Conservation (phyloP, 1,140 invertebrate species). For the Platyscapa corneri region DNA sequence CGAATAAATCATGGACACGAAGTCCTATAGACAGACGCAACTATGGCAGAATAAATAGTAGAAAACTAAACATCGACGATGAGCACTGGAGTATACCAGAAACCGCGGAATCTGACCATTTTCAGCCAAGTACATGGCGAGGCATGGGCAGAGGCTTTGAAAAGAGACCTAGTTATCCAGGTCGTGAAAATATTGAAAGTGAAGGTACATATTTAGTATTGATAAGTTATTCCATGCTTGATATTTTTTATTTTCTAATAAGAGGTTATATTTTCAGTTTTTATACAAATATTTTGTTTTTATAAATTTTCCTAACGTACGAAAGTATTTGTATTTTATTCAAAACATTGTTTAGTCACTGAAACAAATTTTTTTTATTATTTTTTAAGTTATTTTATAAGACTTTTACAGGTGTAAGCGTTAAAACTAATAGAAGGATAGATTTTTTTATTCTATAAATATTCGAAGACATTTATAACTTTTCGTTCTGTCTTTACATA, state of each 20-base stretch:
- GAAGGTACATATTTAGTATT: background rate
- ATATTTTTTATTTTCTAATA: background rate
- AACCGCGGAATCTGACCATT: background rate
- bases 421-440: background rate
- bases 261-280: background rate
- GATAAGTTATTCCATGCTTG: background rate
- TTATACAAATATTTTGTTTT: background rate
- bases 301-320: background rate
- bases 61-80: background rate
- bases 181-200: background rate
- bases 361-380: background rate
- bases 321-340: background rate
- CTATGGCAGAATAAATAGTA: background rate
- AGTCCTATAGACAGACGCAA: constrained; percentile 3
- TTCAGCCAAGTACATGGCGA: constrained; percentile 38
- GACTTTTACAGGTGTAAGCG: background rate
- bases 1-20: background rate
- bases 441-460: too few species aligned
- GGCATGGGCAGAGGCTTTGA: constrained; percentile 44
- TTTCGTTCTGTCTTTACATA: background rate
- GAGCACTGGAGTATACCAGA: constrained; percentile 23
- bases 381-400: background rate
- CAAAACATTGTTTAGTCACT: background rate
- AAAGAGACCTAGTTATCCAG: constrained; percentile 28
- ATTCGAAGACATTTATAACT: too few species aligned